Percentiles rank a stretch among this genome's conserved stretches.
Conservation (phyloP, 2,113 vertebrate species). For the Scopus umbretta region DNA sequence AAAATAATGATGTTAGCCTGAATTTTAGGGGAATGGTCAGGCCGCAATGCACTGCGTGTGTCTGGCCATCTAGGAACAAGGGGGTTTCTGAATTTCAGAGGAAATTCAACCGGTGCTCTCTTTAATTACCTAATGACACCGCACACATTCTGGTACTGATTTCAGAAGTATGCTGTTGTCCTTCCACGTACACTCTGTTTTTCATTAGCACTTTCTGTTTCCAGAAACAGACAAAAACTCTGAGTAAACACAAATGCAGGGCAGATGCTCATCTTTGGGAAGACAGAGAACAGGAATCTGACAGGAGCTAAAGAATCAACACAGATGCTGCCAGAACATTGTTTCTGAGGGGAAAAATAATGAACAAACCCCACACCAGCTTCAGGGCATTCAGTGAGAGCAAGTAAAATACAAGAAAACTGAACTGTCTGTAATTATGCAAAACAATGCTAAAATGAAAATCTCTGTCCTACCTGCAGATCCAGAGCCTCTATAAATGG, state of each 20-base stretch:
- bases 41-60: too few species aligned
- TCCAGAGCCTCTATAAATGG: neutral
- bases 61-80: neutral
- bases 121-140: neutral
- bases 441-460: neutral
- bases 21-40: neutral
- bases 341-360: neutral
- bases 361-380: neutral
- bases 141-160: neutral
- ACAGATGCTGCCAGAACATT: neutral
- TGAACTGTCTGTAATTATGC: neutral
- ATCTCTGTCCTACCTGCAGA: neutral
- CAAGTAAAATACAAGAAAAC: neutral
- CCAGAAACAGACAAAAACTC: neutral
- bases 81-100: neutral
- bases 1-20: neutral
- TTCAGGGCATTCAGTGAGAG: neutral
- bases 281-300: neutral
- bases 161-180: neutral
- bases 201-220: neutral
- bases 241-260: neutral
- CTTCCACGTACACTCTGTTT: neutral
- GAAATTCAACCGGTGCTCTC: neutral
- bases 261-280: neutral
- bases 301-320: neutral